phyloP scores from a whole-genome alignment of 2,888 invertebrate species.

The Lucinisca nassula region DNA sequence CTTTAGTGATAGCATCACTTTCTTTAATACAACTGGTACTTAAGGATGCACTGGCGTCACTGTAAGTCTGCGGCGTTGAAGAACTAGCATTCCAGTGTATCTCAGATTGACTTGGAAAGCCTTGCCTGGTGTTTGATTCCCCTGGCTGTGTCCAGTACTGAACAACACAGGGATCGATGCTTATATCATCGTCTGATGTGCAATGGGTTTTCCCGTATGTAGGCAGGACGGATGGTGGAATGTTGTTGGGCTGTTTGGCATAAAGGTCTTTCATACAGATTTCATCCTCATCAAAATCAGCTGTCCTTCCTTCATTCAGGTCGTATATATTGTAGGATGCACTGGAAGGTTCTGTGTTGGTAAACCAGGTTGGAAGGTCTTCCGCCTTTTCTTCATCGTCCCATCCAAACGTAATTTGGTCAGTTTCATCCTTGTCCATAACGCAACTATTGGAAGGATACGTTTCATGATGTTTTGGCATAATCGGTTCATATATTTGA shows the following conservation, averaged over 20 bases:
- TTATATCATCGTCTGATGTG: neutral
- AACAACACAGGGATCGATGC: neutral
- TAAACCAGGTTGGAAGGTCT: neutral
- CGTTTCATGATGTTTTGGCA: neutral
- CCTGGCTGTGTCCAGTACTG: neutral
- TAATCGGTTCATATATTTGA: too few species aligned
- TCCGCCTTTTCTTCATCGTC: neutral
- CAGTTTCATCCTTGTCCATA: neutral
- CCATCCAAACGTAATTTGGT: neutral
- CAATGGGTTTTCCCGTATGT: neutral
- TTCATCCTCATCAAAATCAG: neutral
- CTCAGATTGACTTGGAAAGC: neutral
- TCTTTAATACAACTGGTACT: too few species aligned
- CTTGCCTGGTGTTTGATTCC: neutral
- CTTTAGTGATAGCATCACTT: too few species aligned
- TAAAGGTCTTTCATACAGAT: neutral
- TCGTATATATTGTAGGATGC: neutral
- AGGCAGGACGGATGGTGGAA: neutral
- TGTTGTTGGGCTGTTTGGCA: neutral
- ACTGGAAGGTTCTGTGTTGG: neutral
- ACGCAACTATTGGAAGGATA: neutral
- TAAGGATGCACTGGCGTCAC: too few species aligned
- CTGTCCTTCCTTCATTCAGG: neutral
- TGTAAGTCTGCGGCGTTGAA: too few species aligned
- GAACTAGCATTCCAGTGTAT: too few species aligned